phyloP scores from a whole-genome alignment of 2,797 vertebrate species.

The Megalops cyprinoides region DNA sequence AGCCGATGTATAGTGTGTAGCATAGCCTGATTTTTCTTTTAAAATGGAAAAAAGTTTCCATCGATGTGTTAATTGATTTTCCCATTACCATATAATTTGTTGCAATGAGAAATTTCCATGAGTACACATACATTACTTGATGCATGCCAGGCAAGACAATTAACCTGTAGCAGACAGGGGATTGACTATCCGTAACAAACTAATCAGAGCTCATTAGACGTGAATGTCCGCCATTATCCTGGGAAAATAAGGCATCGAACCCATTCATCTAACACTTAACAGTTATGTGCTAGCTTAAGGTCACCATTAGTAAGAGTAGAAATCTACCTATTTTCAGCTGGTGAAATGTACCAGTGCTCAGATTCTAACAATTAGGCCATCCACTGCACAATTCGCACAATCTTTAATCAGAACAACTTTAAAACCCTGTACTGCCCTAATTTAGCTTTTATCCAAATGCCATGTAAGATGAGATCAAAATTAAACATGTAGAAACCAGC shows the following conservation, averaged over 20 bases:
- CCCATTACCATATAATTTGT: not conserved
- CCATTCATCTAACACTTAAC: not conserved
- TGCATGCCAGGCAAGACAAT: too few species aligned
- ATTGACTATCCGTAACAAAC: conserved; percentile 1
- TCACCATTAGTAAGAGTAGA: not conserved
- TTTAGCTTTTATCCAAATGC: too few species aligned
- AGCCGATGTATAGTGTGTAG: not conserved
- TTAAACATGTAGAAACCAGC: not conserved
- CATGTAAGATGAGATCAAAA: not conserved
- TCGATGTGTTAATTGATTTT: not conserved
- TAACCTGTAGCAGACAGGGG: not conserved
- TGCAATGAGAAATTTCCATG: conserved; percentile 4
- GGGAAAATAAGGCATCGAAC: not conserved
- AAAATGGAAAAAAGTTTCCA: not conserved
- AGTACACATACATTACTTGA: not conserved
- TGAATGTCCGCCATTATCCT: not conserved
- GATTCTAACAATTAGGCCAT: not conserved
- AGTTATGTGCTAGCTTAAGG: not conserved
- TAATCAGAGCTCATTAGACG: not conserved
- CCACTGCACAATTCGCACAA: too few species aligned
- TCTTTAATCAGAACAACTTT: not conserved
- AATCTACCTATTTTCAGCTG: not conserved
- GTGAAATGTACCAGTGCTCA: not conserved
- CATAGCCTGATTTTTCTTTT: not conserved
- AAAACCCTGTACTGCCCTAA: not conserved